Percentiles rank a stretch among this genome's conserved stretches.
Evolutionary conservation across 2,113 vertebrate genomes (phyloP).

Genomic region (Leptobrachium leishanense): DNA sequence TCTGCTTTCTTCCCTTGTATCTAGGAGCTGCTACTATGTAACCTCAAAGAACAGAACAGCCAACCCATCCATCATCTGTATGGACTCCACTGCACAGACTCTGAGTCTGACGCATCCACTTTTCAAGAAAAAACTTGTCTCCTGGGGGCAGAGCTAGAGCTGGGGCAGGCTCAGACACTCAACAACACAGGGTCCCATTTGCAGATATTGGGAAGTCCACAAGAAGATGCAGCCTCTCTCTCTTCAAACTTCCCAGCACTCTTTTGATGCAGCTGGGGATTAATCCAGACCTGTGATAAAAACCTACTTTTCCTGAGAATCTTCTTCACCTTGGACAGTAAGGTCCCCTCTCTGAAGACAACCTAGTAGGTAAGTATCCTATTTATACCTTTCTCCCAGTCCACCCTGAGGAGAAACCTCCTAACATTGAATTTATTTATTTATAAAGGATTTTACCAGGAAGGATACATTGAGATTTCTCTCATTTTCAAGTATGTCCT

Average conservation of each 20-base stretch:
- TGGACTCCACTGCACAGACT: no score
- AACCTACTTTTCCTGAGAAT: no score
- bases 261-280: not conserved
- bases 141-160: constrained; percentile 14
- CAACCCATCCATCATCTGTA: not conserved
- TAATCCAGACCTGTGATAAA: no score
- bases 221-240: constrained; percentile 20
- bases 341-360: not conserved
- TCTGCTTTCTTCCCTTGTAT: not conserved
- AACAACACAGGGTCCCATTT: constrained; percentile 8
- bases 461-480: no score
- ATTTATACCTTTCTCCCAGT: not conserved
- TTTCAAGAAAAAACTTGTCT: not conserved
- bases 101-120: not conserved
- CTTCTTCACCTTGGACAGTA: not conserved
- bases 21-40: not conserved
- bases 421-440: no score
- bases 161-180: not conserved
- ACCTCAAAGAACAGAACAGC: not conserved
- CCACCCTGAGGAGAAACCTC: no score
- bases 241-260: not conserved
- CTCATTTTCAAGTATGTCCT: no score
- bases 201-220: constrained; percentile 8
- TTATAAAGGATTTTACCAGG: no score
- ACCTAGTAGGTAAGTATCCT: not conserved